Conservation (phyloP, 2,113 vertebrate genomes). For the Trematomus loennbergii region DNA sequence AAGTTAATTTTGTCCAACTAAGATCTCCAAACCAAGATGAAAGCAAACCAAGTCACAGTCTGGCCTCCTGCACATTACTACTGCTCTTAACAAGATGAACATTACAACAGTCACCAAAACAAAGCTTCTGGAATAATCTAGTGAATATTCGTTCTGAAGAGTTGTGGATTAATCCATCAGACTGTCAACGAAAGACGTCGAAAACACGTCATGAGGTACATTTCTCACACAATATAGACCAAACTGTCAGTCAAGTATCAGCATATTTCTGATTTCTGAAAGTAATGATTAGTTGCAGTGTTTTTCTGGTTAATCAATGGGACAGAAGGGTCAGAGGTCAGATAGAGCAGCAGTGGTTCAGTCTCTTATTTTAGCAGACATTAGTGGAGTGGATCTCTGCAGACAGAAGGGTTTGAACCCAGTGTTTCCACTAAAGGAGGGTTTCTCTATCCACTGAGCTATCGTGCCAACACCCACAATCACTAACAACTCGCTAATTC, state of each 20-base stretch:
- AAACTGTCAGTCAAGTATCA: too few species aligned
- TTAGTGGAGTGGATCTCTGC: conserved; percentile 9
- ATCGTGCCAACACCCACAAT: conserved; percentile 19
- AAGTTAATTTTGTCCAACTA: neutral
- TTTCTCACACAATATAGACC: too few species aligned
- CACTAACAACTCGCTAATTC: neutral
- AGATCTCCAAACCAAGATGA: neutral
- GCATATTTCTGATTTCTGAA: too few species aligned
- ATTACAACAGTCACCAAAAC: too few species aligned
- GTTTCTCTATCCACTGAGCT: too few species aligned
- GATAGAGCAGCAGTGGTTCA: neutral
- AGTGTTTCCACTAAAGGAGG: neutral
- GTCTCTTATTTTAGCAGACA: conserved; percentile 6
- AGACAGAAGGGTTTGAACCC: neutral
- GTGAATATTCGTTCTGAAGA: too few species aligned
- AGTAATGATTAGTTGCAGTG: too few species aligned
- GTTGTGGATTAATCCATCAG: too few species aligned
- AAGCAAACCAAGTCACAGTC: conserved; percentile 12
- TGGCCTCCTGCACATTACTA: neutral
- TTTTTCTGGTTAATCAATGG: neutral
- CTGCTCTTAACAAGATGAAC: neutral
- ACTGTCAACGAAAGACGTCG: too few species aligned
- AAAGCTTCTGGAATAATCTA: neutral
- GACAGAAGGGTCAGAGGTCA: conserved; percentile 34
- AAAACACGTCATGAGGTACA: too few species aligned